These are phyloP conservation scores for Drosophila colorata DNA, from an alignment of 2,888 invertebrate species.

Conservation along the genomic window DNA sequence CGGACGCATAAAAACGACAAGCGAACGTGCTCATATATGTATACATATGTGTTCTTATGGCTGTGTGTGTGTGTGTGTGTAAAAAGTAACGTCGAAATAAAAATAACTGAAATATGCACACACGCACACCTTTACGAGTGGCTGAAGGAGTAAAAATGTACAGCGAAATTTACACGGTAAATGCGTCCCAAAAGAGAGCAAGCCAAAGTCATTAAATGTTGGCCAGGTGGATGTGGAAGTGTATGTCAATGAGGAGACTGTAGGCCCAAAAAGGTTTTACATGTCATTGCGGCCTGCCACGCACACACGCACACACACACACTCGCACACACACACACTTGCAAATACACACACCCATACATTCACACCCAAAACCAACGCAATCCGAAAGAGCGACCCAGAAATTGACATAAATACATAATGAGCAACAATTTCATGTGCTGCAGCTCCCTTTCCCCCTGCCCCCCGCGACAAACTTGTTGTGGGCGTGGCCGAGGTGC, in stretches of 20 bases:
- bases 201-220: conserved; percentile 78
- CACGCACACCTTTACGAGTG: conserved; percentile 65
- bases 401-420: conserved; percentile 78
- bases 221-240: conserved; percentile 58
- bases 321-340: conserved; percentile 11
- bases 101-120: conserved; percentile 76
- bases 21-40: conserved; percentile 55
- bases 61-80: conserved; percentile 37
- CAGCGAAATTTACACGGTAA: conserved; percentile 75
- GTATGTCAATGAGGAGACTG: conserved; percentile 22
- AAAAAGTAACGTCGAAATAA: conserved; percentile 72
- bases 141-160: conserved; percentile 74
- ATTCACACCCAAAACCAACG: conserved; percentile 2
- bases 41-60: conserved; percentile 4
- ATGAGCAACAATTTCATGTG: conserved; percentile 75
- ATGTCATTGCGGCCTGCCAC: conserved; percentile 68
- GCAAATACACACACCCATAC: conserved; percentile 2
- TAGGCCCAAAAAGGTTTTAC: conserved; percentile 78
- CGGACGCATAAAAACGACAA: conserved; percentile 58
- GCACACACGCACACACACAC: conserved; percentile 34
- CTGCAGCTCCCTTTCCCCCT: conserved; percentile 8
- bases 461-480: conserved; percentile 2
- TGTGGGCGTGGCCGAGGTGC: conserved; percentile 58
- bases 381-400: conserved; percentile 54
- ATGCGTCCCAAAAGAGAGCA: conserved; percentile 76